Evolutionary conservation across 2,888 invertebrate genomes (phyloP), one percentile per base, ranked within the genome.

Genomic region (Cephus sareptanus): DNA sequence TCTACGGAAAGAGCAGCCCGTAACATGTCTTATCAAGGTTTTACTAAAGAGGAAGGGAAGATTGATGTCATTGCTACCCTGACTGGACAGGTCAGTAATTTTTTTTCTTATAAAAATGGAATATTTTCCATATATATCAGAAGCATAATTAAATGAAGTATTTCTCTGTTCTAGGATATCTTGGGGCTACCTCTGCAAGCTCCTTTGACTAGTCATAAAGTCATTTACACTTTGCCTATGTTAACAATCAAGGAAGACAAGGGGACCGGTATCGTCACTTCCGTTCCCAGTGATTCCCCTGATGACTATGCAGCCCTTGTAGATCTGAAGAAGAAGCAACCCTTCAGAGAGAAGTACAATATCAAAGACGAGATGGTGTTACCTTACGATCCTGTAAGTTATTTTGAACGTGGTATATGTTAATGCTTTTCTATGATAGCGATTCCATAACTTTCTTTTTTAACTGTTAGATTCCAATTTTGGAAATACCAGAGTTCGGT

Each of bases 221-320:
- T 94, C 79, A 96, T 99, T 83, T 99, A 98, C 91, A 95, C 98
- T 1, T 94, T 99, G 70, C 99, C 99, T 1, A 99, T 99, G 99
- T 91, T 99, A 76, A 98, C 98, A 0, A 98, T 99, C 86, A 98
- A 98, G 90, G 97, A 98, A 89, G 98, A 98, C 87, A 99, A 99
- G 92, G 99, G 99, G 30, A 99, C 99, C 0, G 99, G 99, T 3
- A 95, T 99, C 68, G 99, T 99, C 0, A 98, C 98, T 0, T 98
- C 98, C 84, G 99, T 99, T 0, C 99, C 99, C 0, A 99, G 99
- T 0, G 99, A 99, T 93, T 97, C 99, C 0, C 99, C 99, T 0
- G 99, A 99, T 91, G 99, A 99, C 92, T 99, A 96, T 92, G 99
- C 99, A 0, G 99, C 99, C 11, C 93, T 99, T 6, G 93, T 96